Conservation (phyloP, 1,140 invertebrate genomes). For the Sitodiplosis mosellana region DNA sequence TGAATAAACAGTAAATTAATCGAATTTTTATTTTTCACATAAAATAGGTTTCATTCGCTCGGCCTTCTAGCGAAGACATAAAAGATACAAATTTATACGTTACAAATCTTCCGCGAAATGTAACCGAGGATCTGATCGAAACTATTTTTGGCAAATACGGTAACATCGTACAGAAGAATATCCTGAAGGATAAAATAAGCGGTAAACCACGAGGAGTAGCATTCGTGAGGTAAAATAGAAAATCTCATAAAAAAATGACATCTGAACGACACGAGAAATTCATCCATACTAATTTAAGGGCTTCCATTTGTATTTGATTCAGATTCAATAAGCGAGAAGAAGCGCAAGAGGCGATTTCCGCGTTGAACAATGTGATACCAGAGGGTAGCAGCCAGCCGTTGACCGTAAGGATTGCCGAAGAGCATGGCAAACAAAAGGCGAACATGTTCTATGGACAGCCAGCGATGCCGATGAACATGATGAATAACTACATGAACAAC, state of each 20-base stretch:
- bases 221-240: conserved; percentile 59
- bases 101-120: conserved; percentile 72
- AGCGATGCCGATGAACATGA: conserved; percentile 11
- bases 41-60: conserved; percentile 65
- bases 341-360: conserved; percentile 70
- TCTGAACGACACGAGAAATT: neutral
- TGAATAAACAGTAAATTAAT: too few species aligned
- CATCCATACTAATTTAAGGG: too few species aligned
- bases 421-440: conserved; percentile 80
- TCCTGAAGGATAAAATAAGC: conserved; percentile 71
- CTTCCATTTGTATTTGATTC: conserved; percentile 1
- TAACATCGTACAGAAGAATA: conserved; percentile 75
- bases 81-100: conserved; percentile 93
- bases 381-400: conserved; percentile 68
- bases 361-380: conserved; percentile 67
- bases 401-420: conserved; percentile 68
- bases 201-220: conserved; percentile 73
- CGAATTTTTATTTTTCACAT: neutral
- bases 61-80: conserved; percentile 78
- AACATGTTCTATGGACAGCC: conserved; percentile 17
- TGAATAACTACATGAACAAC: conserved; percentile 7
- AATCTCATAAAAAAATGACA: neutral
- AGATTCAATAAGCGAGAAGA: conserved; percentile 68
- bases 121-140: conserved; percentile 63
- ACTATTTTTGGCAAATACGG: conserved; percentile 73